These are phyloP conservation scores for Clusia tigrina DNA, from an alignment of 2,888 invertebrate species.

Conservation along the genomic window DNA sequence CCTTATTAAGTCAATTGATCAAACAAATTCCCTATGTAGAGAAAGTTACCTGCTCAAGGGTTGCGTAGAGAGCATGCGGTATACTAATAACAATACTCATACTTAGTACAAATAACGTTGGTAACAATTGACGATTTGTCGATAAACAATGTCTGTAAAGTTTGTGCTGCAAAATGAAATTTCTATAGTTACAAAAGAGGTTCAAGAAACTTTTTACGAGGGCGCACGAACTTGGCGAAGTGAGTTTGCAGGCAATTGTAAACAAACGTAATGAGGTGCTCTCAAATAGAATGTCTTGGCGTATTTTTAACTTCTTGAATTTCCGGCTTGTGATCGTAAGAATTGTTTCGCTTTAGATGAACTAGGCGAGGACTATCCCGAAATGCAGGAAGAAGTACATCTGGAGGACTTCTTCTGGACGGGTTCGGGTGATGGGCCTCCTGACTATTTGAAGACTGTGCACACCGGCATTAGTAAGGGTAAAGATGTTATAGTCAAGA, in stretches of 20 bases:
- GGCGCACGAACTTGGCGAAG: neutral
- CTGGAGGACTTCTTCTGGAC: slow-evolving; percentile 91
- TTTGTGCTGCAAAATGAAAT: slow-evolving; percentile 36
- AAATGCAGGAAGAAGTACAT: slow-evolving; percentile 60
- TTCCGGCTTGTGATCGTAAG: neutral
- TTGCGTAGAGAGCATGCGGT: neutral
- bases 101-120: slow-evolving; percentile 38
- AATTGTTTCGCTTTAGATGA: slow-evolving; percentile 44
- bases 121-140: slow-evolving; percentile 51
- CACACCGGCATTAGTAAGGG: slow-evolving; percentile 67
- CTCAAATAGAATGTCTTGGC: neutral
- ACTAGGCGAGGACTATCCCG: slow-evolving; percentile 53
- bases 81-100: slow-evolving; percentile 34
- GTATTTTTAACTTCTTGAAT: neutral
- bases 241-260: neutral
- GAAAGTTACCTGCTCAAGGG: neutral
- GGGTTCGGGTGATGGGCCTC: slow-evolving; percentile 82
- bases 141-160: slow-evolving; percentile 47
- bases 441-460: slow-evolving; percentile 64
- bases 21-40: slow-evolving; percentile 46
- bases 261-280: neutral
- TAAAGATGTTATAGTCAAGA: slow-evolving; percentile 69
- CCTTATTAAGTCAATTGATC: slow-evolving; percentile 52
- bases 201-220: slow-evolving; percentile 45
- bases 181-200: slow-evolving; percentile 51